Base-by-base conservation (phyloP, 2,797 vertebrate species). In the Clarias pachynema region DNA sequence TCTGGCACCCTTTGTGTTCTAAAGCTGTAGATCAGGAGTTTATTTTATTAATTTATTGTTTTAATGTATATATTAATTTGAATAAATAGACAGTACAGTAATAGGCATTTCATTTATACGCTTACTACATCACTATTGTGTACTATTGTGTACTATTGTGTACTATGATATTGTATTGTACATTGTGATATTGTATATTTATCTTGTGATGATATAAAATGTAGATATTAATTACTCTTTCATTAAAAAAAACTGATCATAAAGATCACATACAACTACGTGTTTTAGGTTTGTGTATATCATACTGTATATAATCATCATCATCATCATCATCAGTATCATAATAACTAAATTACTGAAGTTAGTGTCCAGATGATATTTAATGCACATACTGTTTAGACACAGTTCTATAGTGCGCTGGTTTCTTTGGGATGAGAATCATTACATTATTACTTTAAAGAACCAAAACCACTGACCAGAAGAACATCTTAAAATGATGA, bases 11-110 rank as follows among this genome's bases (percentile, higher is more conserved):
- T 72, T n/a, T 72, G 10, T 44, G 37, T 37, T 44, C 37, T 40
- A 44, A 10, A 72, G 37, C 44, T 72, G 5, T 49, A n/a, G 9
- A 70, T 37, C 12, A 70, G 22, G 14, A 49, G n/a, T 5, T 74
- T 29, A 56, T 56, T 37, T 29, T 20, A 26, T 16, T 82, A 18
- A 44, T 20, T 63, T 73, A 73, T 44, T 73, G 5, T 49, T 49
- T 62, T 62, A 10, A 31, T 62, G 69, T 73, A 73, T 62, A 73
- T 62, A 49, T 22, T 83, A 26, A 73, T 44, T 59, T 73, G 73
- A 60, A 0, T 2, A 44, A 62, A 57, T 62, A 49, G 18, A 31
- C 29, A 22, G 44, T 12, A 49, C 44, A 49, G 44, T 24, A 29
- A 73, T 7, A 56, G 73, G 56, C 3, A 75, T 20, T 75, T 56